Evolutionary conservation across 2,888 invertebrate species (phyloP).

Genomic region (Drosophila diplacantha): DNA sequence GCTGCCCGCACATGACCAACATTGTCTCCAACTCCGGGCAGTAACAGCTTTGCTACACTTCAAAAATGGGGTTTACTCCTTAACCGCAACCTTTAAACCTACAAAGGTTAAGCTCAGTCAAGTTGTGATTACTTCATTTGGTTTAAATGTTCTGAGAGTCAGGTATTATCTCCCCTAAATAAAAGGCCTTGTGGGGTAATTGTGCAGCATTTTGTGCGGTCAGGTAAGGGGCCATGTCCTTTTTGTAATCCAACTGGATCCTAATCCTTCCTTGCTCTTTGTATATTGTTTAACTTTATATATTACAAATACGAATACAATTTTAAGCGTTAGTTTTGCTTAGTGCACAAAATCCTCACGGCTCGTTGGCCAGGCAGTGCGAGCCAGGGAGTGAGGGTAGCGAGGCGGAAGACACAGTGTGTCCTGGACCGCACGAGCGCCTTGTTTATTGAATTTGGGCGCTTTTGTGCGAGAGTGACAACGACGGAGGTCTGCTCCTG

Average conservation of each 20-base stretch:
- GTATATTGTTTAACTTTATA: too few species aligned
- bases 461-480: constrained; percentile 50
- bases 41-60: not conserved
- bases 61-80: not conserved
- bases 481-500: constrained; percentile 42
- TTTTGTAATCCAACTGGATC: too few species aligned
- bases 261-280: too few species aligned
- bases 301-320: not conserved
- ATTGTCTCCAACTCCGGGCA: constrained; percentile 46
- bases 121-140: not conserved
- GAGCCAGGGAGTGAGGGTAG: not conserved
- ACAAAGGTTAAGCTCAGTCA: not conserved
- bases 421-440: constrained; percentile 58
- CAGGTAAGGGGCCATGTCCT: too few species aligned
- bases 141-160: too few species aligned
- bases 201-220: too few species aligned
- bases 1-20: constrained; percentile 32
- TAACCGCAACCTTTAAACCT: not conserved
- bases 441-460: constrained; percentile 65
- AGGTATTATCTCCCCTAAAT: too few species aligned
- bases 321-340: not conserved
- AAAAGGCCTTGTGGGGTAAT: too few species aligned
- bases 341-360: constrained; percentile 37
- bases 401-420: constrained; percentile 21
- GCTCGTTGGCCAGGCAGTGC: constrained; percentile 43